Evolutionary conservation across 2,113 vertebrate species (phyloP).

Genomic region (Peucedramus taeniatus): DNA sequence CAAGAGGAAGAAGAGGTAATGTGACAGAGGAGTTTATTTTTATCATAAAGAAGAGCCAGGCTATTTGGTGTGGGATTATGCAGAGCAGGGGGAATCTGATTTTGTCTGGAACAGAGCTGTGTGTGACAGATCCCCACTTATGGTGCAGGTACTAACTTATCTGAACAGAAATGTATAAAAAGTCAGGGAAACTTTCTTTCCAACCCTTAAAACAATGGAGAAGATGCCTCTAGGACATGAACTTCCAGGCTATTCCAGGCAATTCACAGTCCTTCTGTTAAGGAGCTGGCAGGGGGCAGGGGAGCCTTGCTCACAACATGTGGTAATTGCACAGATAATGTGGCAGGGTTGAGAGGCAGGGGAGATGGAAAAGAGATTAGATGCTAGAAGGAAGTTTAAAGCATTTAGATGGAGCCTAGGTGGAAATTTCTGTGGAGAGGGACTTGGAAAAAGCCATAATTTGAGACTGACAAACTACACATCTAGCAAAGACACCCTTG

Average conservation of each 20-base stretch:
- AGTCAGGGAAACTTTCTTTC: not conserved
- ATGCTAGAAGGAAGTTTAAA: not conserved
- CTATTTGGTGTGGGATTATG: not conserved
- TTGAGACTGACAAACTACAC: not conserved
- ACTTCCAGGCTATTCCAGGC: not conserved
- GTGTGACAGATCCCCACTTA: not conserved
- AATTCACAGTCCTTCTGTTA: not conserved
- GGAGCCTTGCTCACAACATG: not conserved
- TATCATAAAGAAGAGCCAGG: not conserved
- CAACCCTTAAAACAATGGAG: not conserved
- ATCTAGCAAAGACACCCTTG: not conserved
- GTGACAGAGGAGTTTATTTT: not conserved
- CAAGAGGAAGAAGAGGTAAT: conserved; percentile 82
- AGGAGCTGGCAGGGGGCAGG: not conserved
- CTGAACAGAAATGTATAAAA: not conserved
- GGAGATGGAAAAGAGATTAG: not conserved
- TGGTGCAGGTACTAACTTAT: not conserved
- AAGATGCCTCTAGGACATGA: not conserved
- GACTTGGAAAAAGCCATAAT: not conserved
- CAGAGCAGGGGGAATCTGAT: not conserved
- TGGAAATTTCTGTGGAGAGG: not conserved
- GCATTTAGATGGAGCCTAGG: not conserved
- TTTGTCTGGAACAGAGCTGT: not conserved
- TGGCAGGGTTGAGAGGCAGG: not conserved
- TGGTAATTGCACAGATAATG: not conserved